Evolutionary conservation across 2,888 invertebrate genomes (phyloP), one percentile per base, ranked within the genome.

Genomic region (Anthrax anthrax): DNA sequence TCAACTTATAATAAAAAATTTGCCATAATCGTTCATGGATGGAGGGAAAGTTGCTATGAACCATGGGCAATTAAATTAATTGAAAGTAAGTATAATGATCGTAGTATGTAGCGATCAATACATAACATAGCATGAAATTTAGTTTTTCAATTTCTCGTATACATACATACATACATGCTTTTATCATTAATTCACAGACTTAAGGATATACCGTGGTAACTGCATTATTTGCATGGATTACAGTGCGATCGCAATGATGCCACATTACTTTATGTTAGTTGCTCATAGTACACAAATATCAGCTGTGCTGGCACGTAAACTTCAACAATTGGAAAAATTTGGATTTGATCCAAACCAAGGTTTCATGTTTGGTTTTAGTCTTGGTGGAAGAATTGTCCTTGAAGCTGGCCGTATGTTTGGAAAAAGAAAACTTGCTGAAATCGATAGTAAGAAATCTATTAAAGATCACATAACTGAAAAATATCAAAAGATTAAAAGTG

Each of bases 181-280:
- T 6, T 23, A 6, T 23, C n/a, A 37, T 41, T 23, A 2, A 40
- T 37, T 39, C 17, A 13, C 39, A 57, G 57, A 55, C 40, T 48
- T 57, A 1, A 50, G 48, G 38, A 47, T 19, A 12, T 52, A 50
- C 42, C 54, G 57, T 9, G 55, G 54, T 14, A 56, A 54, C 14
- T 58, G 58, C 42, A 52, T 58, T 4, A 54, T 57, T 16, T 56
- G 57, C 23, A 58, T 58, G 58, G 54, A 58, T 42, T 58, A 57
- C 39, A 49, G 50, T n/a, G 13, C 40, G 3, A 48, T 53, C 12
- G 54, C 56, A n/a, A 39, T 45, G 14, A 47, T 47, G 27, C 52
- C 51, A 3, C 53, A 56, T 43, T 57, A 58, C 39, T 49, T 54
- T 9, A 44, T 54, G 38, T 44, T 58, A 9, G 51, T 52, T 1